phyloP scores from a whole-genome alignment of 2,113 vertebrate species.

The Lanius ludovicianus region DNA sequence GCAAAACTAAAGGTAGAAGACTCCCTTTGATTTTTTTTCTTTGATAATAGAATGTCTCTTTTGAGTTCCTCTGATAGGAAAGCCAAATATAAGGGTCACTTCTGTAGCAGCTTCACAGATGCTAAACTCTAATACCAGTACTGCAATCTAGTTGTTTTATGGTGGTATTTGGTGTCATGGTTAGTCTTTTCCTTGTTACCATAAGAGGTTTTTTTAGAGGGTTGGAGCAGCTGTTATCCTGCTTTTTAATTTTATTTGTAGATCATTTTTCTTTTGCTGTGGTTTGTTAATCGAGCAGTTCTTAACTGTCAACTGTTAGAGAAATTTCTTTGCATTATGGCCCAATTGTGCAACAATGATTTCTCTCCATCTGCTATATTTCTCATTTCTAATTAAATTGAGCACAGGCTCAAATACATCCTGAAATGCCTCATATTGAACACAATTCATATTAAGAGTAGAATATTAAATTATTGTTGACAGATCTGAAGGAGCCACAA shows the following conservation, averaged over 20 bases:
- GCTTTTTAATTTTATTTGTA: conserved; percentile 27
- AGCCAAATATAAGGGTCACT: conserved; percentile 50
- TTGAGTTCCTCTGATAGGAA: conserved; percentile 43
- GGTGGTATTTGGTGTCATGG: neutral
- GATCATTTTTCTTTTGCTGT: neutral
- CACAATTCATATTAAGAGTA: conserved; percentile 22
- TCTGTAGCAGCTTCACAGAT: neutral
- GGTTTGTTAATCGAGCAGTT: conserved; percentile 15
- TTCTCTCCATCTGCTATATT: conserved; percentile 37
- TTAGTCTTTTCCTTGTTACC: conserved; percentile 11
- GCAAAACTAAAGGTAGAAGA: conserved; percentile 19
- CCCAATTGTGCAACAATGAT: conserved; percentile 7
- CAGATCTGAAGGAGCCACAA: conserved; percentile 13
- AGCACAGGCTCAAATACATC: conserved; percentile 28
- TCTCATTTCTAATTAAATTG: conserved; percentile 47
- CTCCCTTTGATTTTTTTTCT: conserved; percentile 19
- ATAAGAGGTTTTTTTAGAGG: neutral
- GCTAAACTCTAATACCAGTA: conserved; percentile 3
- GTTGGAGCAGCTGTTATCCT: neutral
- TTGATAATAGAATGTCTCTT: conserved; percentile 49
- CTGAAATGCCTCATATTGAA: conserved; percentile 30
- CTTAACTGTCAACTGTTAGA: conserved; percentile 33
- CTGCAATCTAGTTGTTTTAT: neutral
- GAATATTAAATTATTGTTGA: conserved; percentile 28
- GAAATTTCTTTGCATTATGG: conserved; percentile 40